These are phyloP conservation scores for Cliona cf. orientalis DNA, from an alignment of 37 sponge, comb jelly and placozoan species.

Conservation along the genomic window DNA sequence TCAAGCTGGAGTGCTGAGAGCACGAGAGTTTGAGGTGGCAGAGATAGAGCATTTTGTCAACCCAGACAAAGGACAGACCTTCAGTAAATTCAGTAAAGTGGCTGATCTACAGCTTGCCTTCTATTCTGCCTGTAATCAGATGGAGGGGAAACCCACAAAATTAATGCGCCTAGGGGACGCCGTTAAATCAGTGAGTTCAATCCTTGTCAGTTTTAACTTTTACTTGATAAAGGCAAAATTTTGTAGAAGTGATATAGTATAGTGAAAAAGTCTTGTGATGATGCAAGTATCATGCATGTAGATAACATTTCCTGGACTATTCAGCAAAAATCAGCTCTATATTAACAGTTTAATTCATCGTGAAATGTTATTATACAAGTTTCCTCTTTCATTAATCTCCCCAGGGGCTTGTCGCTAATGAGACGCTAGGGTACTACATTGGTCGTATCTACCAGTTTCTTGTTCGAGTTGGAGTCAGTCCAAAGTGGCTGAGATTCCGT, in stretches of 20 bases:
- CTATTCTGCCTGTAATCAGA: slow-evolving; percentile 77
- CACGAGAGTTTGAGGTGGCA: slow-evolving; percentile 93
- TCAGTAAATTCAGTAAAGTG: slow-evolving; percentile 67
- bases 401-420: slow-evolving; percentile 84
- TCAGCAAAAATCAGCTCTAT: too few relatives aligned
- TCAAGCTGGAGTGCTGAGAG: slow-evolving; percentile 91
- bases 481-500: slow-evolving; percentile 86
- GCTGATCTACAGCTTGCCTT: slow-evolving; percentile 62
- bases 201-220: too few relatives aligned
- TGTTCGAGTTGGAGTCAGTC: slow-evolving; percentile 71
- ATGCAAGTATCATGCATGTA: too few relatives aligned
- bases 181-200: slow-evolving; percentile 55
- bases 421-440: slow-evolving; percentile 90
- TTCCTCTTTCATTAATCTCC: too few relatives aligned
- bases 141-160: slow-evolving; percentile 68
- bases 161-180: slow-evolving; percentile 80
- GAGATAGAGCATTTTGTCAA: slow-evolving; percentile 98
- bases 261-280: too few relatives aligned
- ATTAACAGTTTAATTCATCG: too few relatives aligned
- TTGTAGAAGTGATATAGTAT: too few relatives aligned
- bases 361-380: too few relatives aligned
- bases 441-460: slow-evolving; percentile 90
- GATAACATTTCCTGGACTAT: too few relatives aligned
- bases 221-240: too few relatives aligned
- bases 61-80: slow-evolving; percentile 75